Evolutionary conservation across 2,113 vertebrate species (phyloP), one percentile per base, ranked within the genome.

Genomic region (Oreochromis aureus): DNA sequence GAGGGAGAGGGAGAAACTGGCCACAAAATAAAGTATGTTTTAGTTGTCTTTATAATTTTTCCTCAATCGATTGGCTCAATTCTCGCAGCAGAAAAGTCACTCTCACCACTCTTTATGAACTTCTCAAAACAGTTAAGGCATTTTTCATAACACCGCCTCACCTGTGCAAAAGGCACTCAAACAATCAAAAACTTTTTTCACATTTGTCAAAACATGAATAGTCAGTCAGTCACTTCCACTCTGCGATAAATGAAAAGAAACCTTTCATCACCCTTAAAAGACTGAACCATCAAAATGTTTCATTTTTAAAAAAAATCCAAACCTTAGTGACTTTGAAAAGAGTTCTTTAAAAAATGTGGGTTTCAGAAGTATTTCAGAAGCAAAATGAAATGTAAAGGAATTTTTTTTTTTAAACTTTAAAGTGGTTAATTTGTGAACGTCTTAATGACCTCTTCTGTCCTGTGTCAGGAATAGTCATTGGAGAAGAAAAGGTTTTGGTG

Each of bases 381-480:
- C 18, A 66, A 66, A 39, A 66, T 66, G 10, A 66, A 66, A 66
- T 66, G 32, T 66, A 36, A 36, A 36, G 32, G 18, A 66, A 36
- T 61, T 55, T 22, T 10, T 39, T 39, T 39, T 22, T 6, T 5
- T 0, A 0, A 34, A 58, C 34, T 39, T n/a, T 66, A 66, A 66
- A 39, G 32, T 1, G 0, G 41, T 76, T 76, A 11, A 76, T 76
- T 48, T 18, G 4, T 30, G 24, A 76, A 76, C 4, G 7, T 71
- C 66, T 24, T 71, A 44, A 10, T 71, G 12, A 41, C 7, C 3
- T 24, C 39, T 44, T 71, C n/a, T 44, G n/a, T 71, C 39, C 3
- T 24, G n/a, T 44, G 36, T 7, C 66, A 71, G 36, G n/a, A 44
- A 44, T 44, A 44, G 59, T 36, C 10, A 36, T 34, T 63, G 32